Evolutionary conservation across 2,797 vertebrate species (phyloP), one percentile per base, ranked within the genome.

Genomic region (Mionectes olivaceus): DNA sequence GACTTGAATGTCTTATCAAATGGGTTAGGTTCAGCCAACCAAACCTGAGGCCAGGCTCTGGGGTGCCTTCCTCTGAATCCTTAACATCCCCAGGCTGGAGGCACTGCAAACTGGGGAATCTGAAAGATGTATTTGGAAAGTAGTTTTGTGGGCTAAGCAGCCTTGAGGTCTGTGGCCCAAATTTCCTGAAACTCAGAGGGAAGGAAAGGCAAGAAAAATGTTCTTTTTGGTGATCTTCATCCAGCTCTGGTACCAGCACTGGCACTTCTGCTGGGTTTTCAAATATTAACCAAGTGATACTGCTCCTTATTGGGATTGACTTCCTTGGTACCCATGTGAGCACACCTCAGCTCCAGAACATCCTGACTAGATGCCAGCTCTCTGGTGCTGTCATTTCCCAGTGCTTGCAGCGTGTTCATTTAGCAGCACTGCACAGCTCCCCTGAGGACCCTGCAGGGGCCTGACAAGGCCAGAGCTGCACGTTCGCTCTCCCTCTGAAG

Each of bases 221-320:
- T 60, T 52, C 23, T 13, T 82, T 82, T 65, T 68, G 47, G 32
- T 90, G 27, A n/a, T 56, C 28, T 87, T 84, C 82, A 91, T 24
- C 11, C 33, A 68, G 37, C 49, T 76, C 67, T 73, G 39, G 17
- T 69, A 44, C 33, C 11, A 70, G 13, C 39, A 23, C 8, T 41
- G 28, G 28, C 50, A 25, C 33, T 43, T 81, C 61, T 55, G 23
- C 9, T 18, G 67, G 7, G 5, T 83, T 86, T 83, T 73, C 57
- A 83, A 56, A 89, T 14, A 23, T 64, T 43, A 57, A 12, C 23
- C 61, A 71, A 35, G 43, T 19, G 35, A 44, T 39, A 53, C 35
- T 63, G 32, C 13, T 86, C 2, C 68, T 63, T 47, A 14, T 5
- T 28, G 65, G 41, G 47, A 46, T 37, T 82, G 63, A 35, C 24